A percentile compares a stretch with the other conserved stretches of the same genome.
These are phyloP conservation scores for Athene cunicularia DNA, from an alignment of 2,113 vertebrate species.

Conservation along the genomic window DNA sequence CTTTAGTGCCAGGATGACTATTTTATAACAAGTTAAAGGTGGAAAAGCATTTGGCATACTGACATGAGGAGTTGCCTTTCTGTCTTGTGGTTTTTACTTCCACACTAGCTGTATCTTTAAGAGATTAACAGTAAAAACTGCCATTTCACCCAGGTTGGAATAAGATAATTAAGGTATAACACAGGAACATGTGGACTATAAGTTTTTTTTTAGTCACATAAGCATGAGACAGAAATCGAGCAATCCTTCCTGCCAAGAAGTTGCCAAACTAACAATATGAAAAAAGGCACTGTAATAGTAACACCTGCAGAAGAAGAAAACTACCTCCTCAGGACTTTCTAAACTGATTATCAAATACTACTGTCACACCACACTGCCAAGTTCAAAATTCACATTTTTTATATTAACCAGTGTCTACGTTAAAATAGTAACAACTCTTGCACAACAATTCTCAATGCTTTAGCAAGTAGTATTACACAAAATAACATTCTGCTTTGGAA, in stretches of 20 bases:
- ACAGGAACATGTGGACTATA: neutral
- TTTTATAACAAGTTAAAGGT: conserved; percentile 10
- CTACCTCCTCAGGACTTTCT: neutral
- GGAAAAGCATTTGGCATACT: neutral
- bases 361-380: neutral
- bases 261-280: neutral
- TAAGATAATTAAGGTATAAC: neutral
- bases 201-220: neutral
- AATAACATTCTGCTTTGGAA: neutral
- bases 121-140: neutral
- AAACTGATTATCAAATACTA: neutral
- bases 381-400: neutral
- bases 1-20: neutral
- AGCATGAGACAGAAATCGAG: neutral
- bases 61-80: neutral
- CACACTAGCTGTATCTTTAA: neutral
- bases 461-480: neutral
- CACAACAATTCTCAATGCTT: neutral
- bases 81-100: neutral
- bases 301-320: neutral
- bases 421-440: neutral
- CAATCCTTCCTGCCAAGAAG: neutral
- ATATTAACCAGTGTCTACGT: neutral
- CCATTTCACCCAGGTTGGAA: neutral
- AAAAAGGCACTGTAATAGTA: neutral